Percentiles rank a stretch among this genome's conserved stretches.
These are phyloP conservation scores for Bambusicola thoracicus DNA, from an alignment of 2,113 vertebrate genomes.

Conservation along the genomic window DNA sequence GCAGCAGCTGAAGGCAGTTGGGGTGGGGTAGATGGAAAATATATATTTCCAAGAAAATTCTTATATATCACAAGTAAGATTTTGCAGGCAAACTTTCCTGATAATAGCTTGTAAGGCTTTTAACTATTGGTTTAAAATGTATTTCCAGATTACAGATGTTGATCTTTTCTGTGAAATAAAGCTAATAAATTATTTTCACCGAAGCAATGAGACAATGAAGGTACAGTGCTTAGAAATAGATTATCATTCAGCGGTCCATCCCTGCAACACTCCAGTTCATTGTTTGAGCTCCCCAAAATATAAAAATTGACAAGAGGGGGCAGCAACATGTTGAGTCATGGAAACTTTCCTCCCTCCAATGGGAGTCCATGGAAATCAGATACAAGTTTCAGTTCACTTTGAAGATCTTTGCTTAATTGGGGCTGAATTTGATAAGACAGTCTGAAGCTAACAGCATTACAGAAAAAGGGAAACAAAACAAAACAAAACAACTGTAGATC, in stretches of 20 bases:
- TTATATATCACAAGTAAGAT: background rate
- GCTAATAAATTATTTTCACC: background rate
- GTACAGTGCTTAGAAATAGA: background rate
- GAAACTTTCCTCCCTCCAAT: background rate
- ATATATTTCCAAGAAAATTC: background rate
- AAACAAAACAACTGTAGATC: too few relatives aligned
- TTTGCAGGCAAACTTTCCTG: background rate
- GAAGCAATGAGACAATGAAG: background rate
- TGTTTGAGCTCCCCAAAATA: background rate
- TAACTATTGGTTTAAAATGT: background rate
- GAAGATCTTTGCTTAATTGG: background rate
- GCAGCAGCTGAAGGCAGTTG: background rate
- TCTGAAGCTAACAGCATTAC: background rate
- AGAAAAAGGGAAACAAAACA: background rate
- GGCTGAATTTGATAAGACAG: background rate
- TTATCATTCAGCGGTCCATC: background rate
- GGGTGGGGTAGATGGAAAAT: background rate
- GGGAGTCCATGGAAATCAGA: background rate
- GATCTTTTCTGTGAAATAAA: background rate
- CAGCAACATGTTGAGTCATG: background rate
- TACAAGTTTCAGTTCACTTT: background rate
- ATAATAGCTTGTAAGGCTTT: background rate
- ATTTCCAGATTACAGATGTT: background rate
- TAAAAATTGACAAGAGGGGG: background rate
- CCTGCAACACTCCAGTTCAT: background rate